Base-by-base conservation (phyloP, 2,888 invertebrate genomes). In the Cylindroiulus punctatus region DNA sequence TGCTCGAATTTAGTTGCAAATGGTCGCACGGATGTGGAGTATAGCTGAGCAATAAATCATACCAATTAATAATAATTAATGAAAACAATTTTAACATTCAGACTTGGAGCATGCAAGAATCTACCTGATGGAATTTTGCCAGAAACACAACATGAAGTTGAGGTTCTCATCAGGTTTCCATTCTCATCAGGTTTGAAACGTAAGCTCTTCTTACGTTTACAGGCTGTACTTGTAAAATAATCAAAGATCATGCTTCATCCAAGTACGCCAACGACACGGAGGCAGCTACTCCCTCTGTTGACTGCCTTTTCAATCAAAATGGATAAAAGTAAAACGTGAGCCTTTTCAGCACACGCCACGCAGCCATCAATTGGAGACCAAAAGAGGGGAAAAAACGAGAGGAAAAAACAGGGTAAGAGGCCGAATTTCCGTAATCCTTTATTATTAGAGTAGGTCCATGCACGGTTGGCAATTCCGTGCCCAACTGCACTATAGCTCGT, bases 401-500 rank as follows among this genome's bases (percentile, higher is more conserved):
- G 26, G 65, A 65, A 65, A 65, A 65, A 65, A 26, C 65, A 65
- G 65, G 65, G 65, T 65, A 65, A 65, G 65, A 65, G 65, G 65
- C 26, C 19, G 65, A 65, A 65, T 65, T 65, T 65, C 26, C 65
- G 65, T 65, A 65, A 65, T 65, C 65, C 65, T 65, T 65, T 65
- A 65, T 65, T 65, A 65, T 65, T 65, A 65, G 65, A 65, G 65
- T 65, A 65, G 26, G 65, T 65, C 65, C 65, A 82, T 42, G n/a
- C 82, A 82, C 42, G 36, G 32, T 82, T 36, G 36, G 12, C 36
- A 36, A 65, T 82, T 82, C 42, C 36, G 82, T 82, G 82, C 82
- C 82, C 82, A 82, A 82, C 82, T 82, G 36, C 82, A 82, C 82
- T 82, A 82, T 82, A 65, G 65, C 82, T 12, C 82, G 82, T 82